Base-by-base conservation (phyloP, 2,113 vertebrate genomes). In the Sinocyclocheilus rhinocerous region DNA sequence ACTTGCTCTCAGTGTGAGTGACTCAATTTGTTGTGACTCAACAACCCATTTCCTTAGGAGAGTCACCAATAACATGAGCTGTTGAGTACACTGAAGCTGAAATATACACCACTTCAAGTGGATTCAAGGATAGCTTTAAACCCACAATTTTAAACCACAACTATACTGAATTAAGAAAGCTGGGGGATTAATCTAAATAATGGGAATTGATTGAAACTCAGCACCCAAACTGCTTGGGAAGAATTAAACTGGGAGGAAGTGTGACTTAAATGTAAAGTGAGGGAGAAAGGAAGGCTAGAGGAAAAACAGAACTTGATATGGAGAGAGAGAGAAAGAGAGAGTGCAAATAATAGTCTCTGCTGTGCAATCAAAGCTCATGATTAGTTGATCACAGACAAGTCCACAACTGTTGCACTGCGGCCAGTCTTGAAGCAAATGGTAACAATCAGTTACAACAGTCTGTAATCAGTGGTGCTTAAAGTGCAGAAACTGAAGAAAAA, bases 121-220 rank as follows among this genome's bases (percentile, higher is more conserved):
- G 85, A 78, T 76, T 86, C 85, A 39, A 75, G 13, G 70, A 83
- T 63, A 16, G 65, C 63, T 76, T 72, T 79, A 87, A 89, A 87
- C 81, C 86, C 73, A 73, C 69, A 57, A 76, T 85, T 85, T 80
- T 76, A 85, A 88, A 86, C 80, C 82, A 79, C 76, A 83, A 75
- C 86, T 83, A 87, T 84, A 86, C 81, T 63, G 82, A 81, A 88
- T 86, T 84, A 89, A 88, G 90, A 87, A 89, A 88, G 85, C 89
- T 87, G 86, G 76, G 29, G 84, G 89, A 91, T 92, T 91, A 67
- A 92, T 93, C 91, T 92, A 92, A 93, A 91, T 81, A 83, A 91
- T 90, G 76, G 84, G 78, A 90, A 89, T 91, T 88, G 92, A 92
- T 90, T 91, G 86, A 92, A 69, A 88, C 91, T 91, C 88, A 84